Conservation (phyloP, 2,797 vertebrate genomes). For the Lithobates sylvaticus region DNA sequence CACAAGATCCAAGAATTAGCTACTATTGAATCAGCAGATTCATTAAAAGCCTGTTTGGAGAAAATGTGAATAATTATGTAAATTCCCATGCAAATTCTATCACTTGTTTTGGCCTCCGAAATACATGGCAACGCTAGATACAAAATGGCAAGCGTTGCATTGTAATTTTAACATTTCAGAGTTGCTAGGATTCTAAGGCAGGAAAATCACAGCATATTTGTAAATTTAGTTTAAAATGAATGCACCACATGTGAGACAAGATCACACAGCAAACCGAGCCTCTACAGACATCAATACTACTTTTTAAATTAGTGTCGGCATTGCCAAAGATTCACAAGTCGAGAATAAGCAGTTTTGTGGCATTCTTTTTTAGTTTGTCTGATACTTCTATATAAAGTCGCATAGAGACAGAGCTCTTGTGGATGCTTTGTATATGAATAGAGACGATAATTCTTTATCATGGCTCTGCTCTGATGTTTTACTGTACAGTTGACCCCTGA, state of each 20-base stretch:
- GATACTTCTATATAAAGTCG: neutral
- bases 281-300: neutral
- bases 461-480: no score
- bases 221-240: neutral
- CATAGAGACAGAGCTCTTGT: neutral
- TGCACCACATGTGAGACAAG: neutral
- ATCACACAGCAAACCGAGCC: neutral
- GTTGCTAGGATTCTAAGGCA: neutral
- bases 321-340: neutral
- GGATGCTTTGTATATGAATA: neutral
- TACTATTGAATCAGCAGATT: conserved; percentile 43
- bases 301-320: neutral
- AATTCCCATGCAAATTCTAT: conserved; percentile 29
- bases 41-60: conserved; percentile 46
- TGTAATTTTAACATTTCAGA: neutral
- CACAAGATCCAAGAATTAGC: conserved; percentile 32
- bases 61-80: conserved; percentile 42
- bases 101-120: conserved; percentile 36
- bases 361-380: no score
- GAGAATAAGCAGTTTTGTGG: neutral
- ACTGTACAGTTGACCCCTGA: no score
- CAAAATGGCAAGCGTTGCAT: conserved; percentile 5
- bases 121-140: conserved; percentile 7
- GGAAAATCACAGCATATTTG: neutral
- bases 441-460: no score